A percentile compares a stretch with the other conserved stretches of the same genome.
These are phyloP conservation scores for Carabus problematicus DNA, from an alignment of 2,888 invertebrate species.

Conservation along the genomic window DNA sequence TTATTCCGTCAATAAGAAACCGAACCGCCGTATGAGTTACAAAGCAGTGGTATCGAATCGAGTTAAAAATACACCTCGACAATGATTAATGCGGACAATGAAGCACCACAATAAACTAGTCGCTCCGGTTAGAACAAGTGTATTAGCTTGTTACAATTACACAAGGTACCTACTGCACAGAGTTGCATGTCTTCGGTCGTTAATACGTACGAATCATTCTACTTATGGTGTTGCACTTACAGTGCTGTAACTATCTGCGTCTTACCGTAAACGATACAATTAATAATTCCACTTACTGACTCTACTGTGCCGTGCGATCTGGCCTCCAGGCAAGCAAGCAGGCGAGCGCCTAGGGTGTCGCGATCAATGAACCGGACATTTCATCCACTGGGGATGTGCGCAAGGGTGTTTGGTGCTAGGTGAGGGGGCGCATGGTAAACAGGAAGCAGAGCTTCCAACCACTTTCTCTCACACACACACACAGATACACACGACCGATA, in stretches of 20 bases:
- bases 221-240: too few relatives aligned
- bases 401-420: slow-evolving; percentile 39
- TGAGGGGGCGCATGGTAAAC: slow-evolving; percentile 19
- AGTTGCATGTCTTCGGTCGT: too few relatives aligned
- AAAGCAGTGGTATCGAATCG: too few relatives aligned
- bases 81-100: too few relatives aligned
- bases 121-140: too few relatives aligned
- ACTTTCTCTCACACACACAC: not conserved
- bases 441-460: slow-evolving; percentile 32
- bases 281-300: slow-evolving; percentile 8
- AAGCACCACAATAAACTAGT: too few relatives aligned
- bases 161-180: too few relatives aligned
- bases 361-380: slow-evolving; percentile 52
- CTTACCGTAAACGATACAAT: slow-evolving; percentile 13
- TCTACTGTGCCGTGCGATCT: slow-evolving; percentile 1
- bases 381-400: slow-evolving; percentile 46
- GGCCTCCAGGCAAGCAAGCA: slow-evolving; percentile 26
- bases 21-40: too few relatives aligned
- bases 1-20: too few relatives aligned
- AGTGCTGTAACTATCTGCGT: not conserved
- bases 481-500: slow-evolving; percentile 4
- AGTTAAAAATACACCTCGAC: too few relatives aligned
- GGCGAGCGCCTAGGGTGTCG: slow-evolving; percentile 51
- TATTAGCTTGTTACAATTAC: too few relatives aligned
- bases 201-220: too few relatives aligned